phyloP scores from a whole-genome alignment of 2,113 vertebrate species.

The Mionectes macconnelli region DNA sequence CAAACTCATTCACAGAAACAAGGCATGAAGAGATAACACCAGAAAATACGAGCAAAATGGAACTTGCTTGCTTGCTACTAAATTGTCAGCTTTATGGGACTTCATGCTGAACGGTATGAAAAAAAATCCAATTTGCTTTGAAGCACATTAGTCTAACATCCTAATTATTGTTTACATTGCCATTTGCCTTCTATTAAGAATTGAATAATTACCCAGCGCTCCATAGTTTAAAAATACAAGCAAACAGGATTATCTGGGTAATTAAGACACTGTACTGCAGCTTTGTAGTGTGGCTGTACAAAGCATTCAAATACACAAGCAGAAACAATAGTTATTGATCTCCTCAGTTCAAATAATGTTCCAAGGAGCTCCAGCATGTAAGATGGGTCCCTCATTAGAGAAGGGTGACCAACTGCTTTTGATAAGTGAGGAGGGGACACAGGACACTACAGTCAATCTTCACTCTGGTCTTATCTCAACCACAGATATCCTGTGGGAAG shows the following conservation, averaged over 20 bases:
- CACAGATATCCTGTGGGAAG: neutral
- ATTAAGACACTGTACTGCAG: slow-evolving; percentile 80
- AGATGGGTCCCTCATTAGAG: slow-evolving; percentile 33
- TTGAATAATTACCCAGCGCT: slow-evolving; percentile 77
- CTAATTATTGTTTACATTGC: slow-evolving; percentile 87
- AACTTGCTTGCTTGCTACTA: slow-evolving; percentile 73
- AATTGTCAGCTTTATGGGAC: slow-evolving; percentile 81
- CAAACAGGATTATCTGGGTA: slow-evolving; percentile 88
- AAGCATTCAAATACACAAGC: slow-evolving; percentile 14
- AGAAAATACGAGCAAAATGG: slow-evolving; percentile 72
- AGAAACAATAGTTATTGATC: slow-evolving; percentile 60
- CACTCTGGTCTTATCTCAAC: neutral
- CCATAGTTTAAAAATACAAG: slow-evolving; percentile 84
- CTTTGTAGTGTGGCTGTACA: slow-evolving; percentile 55
- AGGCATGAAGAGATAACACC: slow-evolving; percentile 64
- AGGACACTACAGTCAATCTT: neutral
- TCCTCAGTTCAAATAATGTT: slow-evolving; percentile 29
- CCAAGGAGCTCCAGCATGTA: slow-evolving; percentile 10
- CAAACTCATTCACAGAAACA: slow-evolving; percentile 63
- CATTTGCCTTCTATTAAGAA: slow-evolving; percentile 87
- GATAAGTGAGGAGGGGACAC: neutral
- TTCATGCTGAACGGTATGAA: slow-evolving; percentile 79
- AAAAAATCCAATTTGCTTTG: slow-evolving; percentile 82
- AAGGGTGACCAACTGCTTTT: slow-evolving; percentile 16
- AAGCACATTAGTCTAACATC: slow-evolving; percentile 81